These are phyloP conservation scores for Sipunculus nudus DNA, from an alignment of 2,888 invertebrate species.

Conservation along the genomic window DNA sequence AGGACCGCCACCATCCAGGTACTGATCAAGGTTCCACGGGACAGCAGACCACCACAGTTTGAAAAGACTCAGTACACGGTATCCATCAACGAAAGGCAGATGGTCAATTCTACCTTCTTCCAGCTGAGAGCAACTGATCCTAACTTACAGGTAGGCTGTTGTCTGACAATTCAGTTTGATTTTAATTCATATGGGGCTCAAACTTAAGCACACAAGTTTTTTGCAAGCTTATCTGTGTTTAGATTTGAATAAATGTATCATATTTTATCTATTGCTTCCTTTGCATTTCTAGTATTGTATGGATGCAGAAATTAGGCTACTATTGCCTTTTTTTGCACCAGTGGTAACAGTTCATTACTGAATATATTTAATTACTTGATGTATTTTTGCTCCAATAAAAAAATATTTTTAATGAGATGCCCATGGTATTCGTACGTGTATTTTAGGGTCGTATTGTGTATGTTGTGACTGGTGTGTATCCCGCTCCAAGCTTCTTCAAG, in stretches of 20 bases:
- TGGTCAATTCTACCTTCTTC: constrained; percentile 15
- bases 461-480: constrained; percentile 43
- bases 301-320: too few relatives aligned
- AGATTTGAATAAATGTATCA: too few relatives aligned
- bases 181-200: too few relatives aligned
- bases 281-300: too few relatives aligned
- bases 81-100: constrained; percentile 22
- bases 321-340: too few relatives aligned
- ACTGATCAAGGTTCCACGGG: constrained; percentile 33
- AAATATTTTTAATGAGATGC: not conserved
- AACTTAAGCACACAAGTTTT: too few relatives aligned
- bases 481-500: constrained; percentile 48
- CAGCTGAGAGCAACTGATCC: constrained; percentile 26
- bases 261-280: too few relatives aligned
- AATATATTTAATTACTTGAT: too few relatives aligned
- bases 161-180: not conserved
- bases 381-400: too few relatives aligned
- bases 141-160: constrained; percentile 30
- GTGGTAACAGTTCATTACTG: too few relatives aligned
- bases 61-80: constrained; percentile 25
- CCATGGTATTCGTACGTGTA: not conserved
- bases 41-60: constrained; percentile 32
- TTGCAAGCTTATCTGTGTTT: too few relatives aligned
- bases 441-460: constrained; percentile 35
- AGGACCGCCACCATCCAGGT: constrained; percentile 30